Percentiles rank a stretch among this genome's conserved stretches.
phyloP scores from a whole-genome alignment of 2,888 invertebrate genomes.

The Brachylomia viminalis region DNA sequence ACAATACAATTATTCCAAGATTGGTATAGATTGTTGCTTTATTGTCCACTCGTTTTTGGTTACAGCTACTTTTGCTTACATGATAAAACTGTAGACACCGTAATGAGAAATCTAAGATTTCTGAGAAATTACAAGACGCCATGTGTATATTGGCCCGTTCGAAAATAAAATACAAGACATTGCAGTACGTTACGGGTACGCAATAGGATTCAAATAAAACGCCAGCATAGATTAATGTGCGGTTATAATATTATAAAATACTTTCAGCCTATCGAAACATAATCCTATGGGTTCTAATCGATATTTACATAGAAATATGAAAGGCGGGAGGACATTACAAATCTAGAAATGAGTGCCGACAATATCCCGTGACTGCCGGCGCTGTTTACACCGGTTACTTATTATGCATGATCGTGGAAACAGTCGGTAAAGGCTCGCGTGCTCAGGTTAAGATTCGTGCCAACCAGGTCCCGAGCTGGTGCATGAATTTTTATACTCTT shows the following conservation, averaged over 20 bases:
- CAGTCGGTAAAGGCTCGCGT: constrained; percentile 65
- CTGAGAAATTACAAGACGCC: constrained; percentile 42
- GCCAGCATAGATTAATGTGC: constrained; percentile 77
- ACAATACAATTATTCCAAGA: constrained; percentile 64
- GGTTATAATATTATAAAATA: constrained; percentile 90
- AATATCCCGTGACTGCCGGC: constrained; percentile 69
- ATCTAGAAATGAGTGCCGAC: constrained; percentile 74
- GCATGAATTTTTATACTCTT: constrained; percentile 66
- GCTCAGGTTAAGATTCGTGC: constrained; percentile 67
- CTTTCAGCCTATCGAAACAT: constrained; percentile 89
- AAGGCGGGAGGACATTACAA: constrained; percentile 82
- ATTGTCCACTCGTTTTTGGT: constrained; percentile 62
- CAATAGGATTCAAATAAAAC: constrained; percentile 71
- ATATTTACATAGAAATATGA: constrained; percentile 86
- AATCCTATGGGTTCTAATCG: constrained; percentile 87
- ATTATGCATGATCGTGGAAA: constrained; percentile 74
- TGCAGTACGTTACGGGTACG: constrained; percentile 47
- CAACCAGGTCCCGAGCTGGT: constrained; percentile 74
- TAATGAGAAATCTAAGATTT: constrained; percentile 49
- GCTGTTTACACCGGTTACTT: constrained; percentile 68
- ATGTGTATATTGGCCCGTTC: constrained; percentile 25
- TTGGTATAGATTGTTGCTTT: constrained; percentile 61
- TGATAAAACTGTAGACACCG: constrained; percentile 47
- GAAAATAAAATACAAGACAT: constrained; percentile 39
- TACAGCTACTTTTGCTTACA: constrained; percentile 61